Conservation (phyloP, 2,113 vertebrate genomes). For the Corynorhinus townsendii region DNA sequence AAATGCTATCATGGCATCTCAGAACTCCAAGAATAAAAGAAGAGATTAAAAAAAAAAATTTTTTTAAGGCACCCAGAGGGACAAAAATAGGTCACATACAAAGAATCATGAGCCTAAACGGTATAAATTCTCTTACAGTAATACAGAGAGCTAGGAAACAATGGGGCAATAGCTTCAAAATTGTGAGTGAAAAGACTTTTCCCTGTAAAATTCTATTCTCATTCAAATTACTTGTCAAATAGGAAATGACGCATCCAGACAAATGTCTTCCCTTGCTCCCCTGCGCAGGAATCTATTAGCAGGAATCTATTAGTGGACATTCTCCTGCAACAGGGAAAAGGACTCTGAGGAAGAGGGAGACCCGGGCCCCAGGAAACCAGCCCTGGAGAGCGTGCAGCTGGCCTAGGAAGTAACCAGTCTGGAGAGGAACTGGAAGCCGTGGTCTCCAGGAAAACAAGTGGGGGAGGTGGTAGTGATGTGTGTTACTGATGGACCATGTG, state of each 20-base stretch:
- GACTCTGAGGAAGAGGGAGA: background rate
- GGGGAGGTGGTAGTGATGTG: too few relatives aligned
- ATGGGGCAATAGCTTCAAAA: background rate
- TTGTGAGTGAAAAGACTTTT: background rate
- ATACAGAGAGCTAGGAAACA: background rate
- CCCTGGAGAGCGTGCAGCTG: background rate
- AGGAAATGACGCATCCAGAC: background rate
- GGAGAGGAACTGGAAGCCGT: background rate
- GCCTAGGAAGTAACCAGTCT: background rate
- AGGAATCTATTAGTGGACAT: background rate
- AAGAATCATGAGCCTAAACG: background rate
- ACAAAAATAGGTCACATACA: background rate
- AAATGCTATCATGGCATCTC: background rate
- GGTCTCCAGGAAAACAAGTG: background rate
- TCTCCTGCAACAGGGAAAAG: background rate
- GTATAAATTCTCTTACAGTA: background rate
- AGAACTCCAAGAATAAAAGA: background rate
- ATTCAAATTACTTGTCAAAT: background rate
- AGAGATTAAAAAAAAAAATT: background rate
- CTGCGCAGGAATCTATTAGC: background rate
- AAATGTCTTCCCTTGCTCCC: background rate
- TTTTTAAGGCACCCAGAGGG: background rate
- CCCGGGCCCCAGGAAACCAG: background rate
- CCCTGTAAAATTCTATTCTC: background rate
- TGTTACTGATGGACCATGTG: background rate